These are phyloP conservation scores for Drosophila gaucha DNA, from an alignment of 2,888 invertebrate genomes.

Conservation along the genomic window DNA sequence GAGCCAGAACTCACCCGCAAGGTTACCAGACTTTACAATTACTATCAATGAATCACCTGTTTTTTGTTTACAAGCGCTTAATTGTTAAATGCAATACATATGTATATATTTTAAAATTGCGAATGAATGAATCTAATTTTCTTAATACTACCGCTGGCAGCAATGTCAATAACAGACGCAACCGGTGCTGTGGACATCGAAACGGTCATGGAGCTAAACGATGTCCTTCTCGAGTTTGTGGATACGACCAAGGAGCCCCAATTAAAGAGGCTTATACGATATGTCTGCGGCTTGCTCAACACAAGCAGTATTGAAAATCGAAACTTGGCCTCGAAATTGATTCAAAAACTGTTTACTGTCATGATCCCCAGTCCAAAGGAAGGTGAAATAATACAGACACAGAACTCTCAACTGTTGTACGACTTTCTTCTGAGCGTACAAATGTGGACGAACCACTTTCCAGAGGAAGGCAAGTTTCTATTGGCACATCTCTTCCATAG, in stretches of 20 bases:
- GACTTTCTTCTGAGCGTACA: not conserved
- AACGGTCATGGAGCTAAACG: not conserved
- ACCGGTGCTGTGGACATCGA: no score
- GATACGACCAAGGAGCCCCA: not conserved
- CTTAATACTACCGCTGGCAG: not conserved
- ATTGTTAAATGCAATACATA: no score
- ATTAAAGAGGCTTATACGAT: not conserved
- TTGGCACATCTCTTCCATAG: not conserved
- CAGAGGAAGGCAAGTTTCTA: conserved; percentile 1
- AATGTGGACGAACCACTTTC: conserved; percentile 6
- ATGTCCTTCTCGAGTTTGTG: conserved; percentile 11
- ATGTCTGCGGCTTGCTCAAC: not conserved
- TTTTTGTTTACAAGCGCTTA: not conserved
- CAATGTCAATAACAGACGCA: not conserved
- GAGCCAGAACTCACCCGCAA: not conserved
- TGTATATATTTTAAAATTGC: no score
- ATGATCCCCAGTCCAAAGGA: not conserved
- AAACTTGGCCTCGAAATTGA: conserved; percentile 7
- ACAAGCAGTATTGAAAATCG: not conserved
- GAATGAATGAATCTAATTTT: not conserved
- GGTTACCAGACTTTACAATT: not conserved
- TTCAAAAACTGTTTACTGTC: not conserved
- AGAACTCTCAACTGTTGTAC: not conserved
- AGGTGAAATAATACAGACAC: not conserved
- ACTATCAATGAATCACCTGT: conserved; percentile 2